phyloP scores from a whole-genome alignment of 2,797 vertebrate genomes.

The Melanotaenia parkinsoni region DNA sequence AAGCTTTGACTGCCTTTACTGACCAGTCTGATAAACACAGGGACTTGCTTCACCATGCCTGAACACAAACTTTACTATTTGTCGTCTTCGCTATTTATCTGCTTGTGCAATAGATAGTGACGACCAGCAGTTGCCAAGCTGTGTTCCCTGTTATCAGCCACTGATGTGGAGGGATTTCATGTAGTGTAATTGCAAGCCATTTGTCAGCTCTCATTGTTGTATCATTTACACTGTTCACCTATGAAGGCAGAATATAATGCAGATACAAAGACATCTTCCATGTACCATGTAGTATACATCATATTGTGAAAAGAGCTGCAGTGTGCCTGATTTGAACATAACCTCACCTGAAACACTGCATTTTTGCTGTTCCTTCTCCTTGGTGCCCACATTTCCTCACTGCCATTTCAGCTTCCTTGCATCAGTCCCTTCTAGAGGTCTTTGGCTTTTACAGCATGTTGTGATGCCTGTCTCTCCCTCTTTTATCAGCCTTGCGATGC shows the following conservation, averaged over 20 bases:
- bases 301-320: slow-evolving; percentile 25
- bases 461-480: slow-evolving; percentile 57
- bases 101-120: slow-evolving; percentile 8
- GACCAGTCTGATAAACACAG: slow-evolving; percentile 24
- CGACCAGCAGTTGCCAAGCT: slow-evolving; percentile 11
- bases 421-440: slow-evolving; percentile 35
- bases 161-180: slow-evolving; percentile 19
- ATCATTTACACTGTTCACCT: slow-evolving; percentile 25
- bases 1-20: slow-evolving; percentile 19
- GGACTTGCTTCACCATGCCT: slow-evolving; percentile 29
- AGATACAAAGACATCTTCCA: slow-evolving; percentile 29
- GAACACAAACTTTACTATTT: slow-evolving; percentile 34
- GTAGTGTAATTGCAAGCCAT: slow-evolving; percentile 25
- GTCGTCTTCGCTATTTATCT: slow-evolving; percentile 25
- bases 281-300: slow-evolving; percentile 23
- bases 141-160: not conserved
- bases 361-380: slow-evolving; percentile 33
- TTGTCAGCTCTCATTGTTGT: slow-evolving; percentile 10
- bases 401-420: slow-evolving; percentile 12
- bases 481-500: slow-evolving; percentile 61
- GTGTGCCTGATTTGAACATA: slow-evolving; percentile 21
- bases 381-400: slow-evolving; percentile 29
- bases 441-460: slow-evolving; percentile 47
- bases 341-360: slow-evolving; percentile 21
- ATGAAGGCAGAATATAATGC: slow-evolving; percentile 20